phyloP scores from a whole-genome alignment of 1,140 invertebrate species.

The Nautilus pompilius region DNA sequence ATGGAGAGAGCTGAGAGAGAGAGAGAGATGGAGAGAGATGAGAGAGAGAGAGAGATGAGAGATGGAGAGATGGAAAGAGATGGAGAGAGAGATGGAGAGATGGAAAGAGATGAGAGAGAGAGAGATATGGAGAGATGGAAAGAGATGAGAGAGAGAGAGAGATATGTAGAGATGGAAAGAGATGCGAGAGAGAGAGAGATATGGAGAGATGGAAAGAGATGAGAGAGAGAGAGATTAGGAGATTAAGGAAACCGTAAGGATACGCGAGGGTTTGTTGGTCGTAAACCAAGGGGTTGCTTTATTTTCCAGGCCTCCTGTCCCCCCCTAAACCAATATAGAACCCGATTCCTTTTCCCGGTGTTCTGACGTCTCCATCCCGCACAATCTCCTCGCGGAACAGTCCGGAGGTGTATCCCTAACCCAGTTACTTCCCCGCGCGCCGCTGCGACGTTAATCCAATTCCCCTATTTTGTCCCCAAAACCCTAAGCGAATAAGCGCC shows the following conservation, averaged over 20 bases:
- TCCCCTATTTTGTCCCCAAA: constrained; percentile 22
- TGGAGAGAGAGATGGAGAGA: background rate
- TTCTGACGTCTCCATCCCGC: too few species aligned
- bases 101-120: background rate
- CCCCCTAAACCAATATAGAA: too few species aligned
- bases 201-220: too few species aligned
- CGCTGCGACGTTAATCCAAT: constrained; percentile 39
- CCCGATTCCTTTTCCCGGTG: too few species aligned
- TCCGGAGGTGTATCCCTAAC: too few species aligned
- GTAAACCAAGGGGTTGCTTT: too few species aligned
- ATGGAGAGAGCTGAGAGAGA: background rate
- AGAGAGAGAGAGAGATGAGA: background rate
- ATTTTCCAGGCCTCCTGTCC: too few species aligned
- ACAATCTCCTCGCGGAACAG: too few species aligned
- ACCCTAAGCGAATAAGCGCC: constrained; percentile 39
- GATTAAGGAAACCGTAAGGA: too few species aligned
- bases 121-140: background rate
- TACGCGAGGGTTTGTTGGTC: too few species aligned
- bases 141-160: background rate
- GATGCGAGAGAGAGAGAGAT: too few species aligned
- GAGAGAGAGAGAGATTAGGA: too few species aligned
- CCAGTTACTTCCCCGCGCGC: constrained; percentile 20
- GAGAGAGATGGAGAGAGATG: background rate
- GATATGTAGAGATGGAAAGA: background rate
- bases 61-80: background rate